These are phyloP conservation scores for Salvelinus sp. DNA, from an alignment of 2,113 vertebrate species.

Conservation along the genomic window DNA sequence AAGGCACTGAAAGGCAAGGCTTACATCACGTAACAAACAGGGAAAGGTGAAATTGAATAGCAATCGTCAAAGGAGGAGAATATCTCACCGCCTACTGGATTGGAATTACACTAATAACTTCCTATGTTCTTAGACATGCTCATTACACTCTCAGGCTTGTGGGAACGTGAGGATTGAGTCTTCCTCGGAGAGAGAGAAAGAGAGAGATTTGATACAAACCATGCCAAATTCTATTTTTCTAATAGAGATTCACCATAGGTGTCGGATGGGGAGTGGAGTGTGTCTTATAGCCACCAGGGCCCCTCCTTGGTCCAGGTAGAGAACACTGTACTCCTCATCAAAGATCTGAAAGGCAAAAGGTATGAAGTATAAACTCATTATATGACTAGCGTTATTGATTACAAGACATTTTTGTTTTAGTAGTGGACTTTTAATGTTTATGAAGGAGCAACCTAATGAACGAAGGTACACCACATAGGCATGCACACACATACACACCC, in stretches of 20 bases:
- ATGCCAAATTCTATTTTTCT: background rate
- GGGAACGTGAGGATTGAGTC: background rate
- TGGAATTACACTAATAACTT: constrained; percentile 3
- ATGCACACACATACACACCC: background rate
- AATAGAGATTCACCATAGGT: constrained; percentile 86
- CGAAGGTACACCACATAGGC: background rate
- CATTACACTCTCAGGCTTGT: background rate
- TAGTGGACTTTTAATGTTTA: constrained; percentile 4
- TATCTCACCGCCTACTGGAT: constrained; percentile 13
- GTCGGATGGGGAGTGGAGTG: constrained; percentile 93
- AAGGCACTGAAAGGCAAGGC: no score
- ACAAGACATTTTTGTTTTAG: background rate
- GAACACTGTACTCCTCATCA: constrained; percentile 92
- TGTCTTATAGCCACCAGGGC: constrained; percentile 97
- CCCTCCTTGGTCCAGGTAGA: constrained; percentile 94
- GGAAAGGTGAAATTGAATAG: constrained; percentile 35
- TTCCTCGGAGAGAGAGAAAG: background rate
- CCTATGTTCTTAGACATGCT: background rate
- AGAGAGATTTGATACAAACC: no score
- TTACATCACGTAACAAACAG: no score
- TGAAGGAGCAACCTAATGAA: background rate
- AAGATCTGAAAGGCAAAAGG: constrained; percentile 81
- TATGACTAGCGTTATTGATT: background rate
- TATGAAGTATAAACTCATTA: background rate
- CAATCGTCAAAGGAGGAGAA: constrained; percentile 23